Evolutionary conservation across 2,797 vertebrate genomes (phyloP).

Genomic region (Crax fasciolata): DNA sequence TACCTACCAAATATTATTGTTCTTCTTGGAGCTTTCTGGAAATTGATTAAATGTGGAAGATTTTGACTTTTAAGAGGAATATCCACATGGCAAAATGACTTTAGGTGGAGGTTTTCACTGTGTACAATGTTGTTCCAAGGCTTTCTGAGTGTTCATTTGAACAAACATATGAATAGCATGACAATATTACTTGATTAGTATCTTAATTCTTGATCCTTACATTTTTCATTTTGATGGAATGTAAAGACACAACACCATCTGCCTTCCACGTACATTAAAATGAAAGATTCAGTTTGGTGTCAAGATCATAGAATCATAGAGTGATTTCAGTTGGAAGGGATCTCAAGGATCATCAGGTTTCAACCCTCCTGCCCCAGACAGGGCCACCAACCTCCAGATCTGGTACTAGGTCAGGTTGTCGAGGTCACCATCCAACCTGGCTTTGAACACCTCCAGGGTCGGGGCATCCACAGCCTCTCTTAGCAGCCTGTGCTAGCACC

Average conservation of each 20-base stretch:
- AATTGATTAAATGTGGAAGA: neutral
- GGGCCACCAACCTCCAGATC: too few species aligned
- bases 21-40: neutral
- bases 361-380: too few species aligned
- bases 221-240: neutral
- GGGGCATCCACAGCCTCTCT: too few species aligned
- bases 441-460: too few species aligned
- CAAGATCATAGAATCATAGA: neutral
- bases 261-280: fast-evolving
- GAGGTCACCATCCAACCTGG: too few species aligned
- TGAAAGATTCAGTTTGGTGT: neutral
- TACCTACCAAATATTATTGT: neutral
- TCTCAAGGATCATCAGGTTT: too few species aligned
- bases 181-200: neutral
- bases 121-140: neutral
- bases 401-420: too few species aligned
- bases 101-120: neutral
- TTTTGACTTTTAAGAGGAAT: neutral
- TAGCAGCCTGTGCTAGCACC: too few species aligned
- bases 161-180: neutral
- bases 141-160: neutral
- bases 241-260: neutral
- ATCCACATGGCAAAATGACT: neutral
- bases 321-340: too few species aligned
- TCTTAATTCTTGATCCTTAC: neutral